These are phyloP conservation scores for Scotopteryx bipunctaria DNA, from an alignment of 2,888 invertebrate genomes.

Conservation along the genomic window DNA sequence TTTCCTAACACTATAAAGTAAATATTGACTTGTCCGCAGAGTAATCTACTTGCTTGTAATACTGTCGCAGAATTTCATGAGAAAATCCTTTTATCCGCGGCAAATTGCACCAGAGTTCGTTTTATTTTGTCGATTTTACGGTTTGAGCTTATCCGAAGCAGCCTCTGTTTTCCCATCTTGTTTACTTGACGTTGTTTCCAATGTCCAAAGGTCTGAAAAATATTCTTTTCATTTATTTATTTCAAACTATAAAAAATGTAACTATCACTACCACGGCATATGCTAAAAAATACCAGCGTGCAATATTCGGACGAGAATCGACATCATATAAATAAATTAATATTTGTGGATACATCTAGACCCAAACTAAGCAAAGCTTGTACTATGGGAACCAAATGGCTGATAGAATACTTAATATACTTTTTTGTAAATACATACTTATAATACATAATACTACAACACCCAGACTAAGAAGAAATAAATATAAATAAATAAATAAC, in stretches of 20 bases:
- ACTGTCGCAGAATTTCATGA: conserved; percentile 2
- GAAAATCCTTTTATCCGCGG: conserved; percentile 17
- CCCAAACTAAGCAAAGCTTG: too few species aligned
- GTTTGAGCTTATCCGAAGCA: conserved; percentile 8
- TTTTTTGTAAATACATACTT: too few species aligned
- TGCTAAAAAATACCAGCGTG: background rate
- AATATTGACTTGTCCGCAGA: background rate
- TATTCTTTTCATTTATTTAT: too few species aligned
- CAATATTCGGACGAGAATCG: background rate
- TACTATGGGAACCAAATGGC: too few species aligned
- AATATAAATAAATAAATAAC: too few species aligned
- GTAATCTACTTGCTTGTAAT: conserved; percentile 2
- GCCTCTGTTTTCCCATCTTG: conserved; percentile 8
- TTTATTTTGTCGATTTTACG: conserved; percentile 13
- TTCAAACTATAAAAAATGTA: too few species aligned
- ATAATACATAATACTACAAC: too few species aligned
- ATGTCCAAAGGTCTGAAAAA: background rate
- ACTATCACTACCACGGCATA: background rate
- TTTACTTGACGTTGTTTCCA: too few species aligned
- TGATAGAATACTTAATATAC: too few species aligned
- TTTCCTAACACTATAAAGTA: background rate
- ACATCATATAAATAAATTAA: too few species aligned
- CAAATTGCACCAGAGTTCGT: conserved; percentile 10
- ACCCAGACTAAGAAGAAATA: too few species aligned
- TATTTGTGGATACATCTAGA: too few species aligned